Percentiles rank a stretch among this genome's conserved stretches.
These are phyloP conservation scores for Deladenus siricidicola DNA, from an alignment of 2,888 invertebrate genomes.

Conservation along the genomic window DNA sequence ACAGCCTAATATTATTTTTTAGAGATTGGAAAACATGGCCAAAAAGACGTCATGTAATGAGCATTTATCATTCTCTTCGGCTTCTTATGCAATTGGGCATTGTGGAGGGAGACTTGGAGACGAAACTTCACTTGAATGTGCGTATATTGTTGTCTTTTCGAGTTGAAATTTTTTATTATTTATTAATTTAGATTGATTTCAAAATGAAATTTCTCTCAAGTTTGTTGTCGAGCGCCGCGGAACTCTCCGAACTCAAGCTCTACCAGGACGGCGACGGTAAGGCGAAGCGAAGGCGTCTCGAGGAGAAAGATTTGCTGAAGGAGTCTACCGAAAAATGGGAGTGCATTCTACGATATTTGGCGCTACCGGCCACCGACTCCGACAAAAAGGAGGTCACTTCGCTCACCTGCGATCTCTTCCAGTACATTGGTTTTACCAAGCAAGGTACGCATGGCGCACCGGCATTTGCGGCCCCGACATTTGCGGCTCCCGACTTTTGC, in stretches of 20 bases:
- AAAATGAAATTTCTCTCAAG: slow-evolving; percentile 38
- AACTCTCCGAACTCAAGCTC: slow-evolving; percentile 19
- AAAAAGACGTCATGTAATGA: slow-evolving; percentile 1
- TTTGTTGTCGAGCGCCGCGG: slow-evolving; percentile 31
- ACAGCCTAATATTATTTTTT: no score
- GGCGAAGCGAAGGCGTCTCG: slow-evolving; percentile 10
- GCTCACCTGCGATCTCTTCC: slow-evolving; percentile 75
- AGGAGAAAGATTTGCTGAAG: slow-evolving; percentile 47
- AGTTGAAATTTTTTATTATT: neutral
- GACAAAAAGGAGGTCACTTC: slow-evolving; percentile 59
- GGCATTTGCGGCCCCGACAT: no score
- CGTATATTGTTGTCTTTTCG: neutral
- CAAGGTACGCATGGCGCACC: slow-evolving; percentile 58
- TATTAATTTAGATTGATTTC: slow-evolving; percentile 30
- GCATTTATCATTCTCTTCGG: slow-evolving; percentile 9
- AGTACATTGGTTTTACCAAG: slow-evolving; percentile 87
- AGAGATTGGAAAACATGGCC: slow-evolving; percentile 15
- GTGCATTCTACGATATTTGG: slow-evolving; percentile 53
- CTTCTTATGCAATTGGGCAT: slow-evolving; percentile 20
- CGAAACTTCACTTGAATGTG: slow-evolving; percentile 18
- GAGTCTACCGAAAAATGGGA: slow-evolving; percentile 58
- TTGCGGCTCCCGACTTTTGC: no score
- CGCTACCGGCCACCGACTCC: slow-evolving; percentile 28
- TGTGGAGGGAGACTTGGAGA: slow-evolving; percentile 16
- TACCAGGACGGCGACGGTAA: neutral